phyloP scores from a whole-genome alignment of 2,113 vertebrate genomes.

The Oophaga pumilio region DNA sequence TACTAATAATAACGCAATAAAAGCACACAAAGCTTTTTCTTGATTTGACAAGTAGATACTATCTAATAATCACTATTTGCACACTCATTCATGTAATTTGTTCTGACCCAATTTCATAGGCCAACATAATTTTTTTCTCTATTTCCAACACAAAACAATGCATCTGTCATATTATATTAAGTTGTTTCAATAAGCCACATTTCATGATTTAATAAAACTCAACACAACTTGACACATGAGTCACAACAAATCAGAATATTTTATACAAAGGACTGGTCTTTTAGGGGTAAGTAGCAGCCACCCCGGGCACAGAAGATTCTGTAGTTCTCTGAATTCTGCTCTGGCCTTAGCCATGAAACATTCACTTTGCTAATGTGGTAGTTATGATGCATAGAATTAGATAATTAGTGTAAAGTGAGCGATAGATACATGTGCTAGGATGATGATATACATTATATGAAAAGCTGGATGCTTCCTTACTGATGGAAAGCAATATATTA shows the following conservation, averaged over 20 bases:
- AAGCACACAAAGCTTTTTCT: not conserved
- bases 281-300: constrained; percentile 41
- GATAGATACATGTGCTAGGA: not conserved
- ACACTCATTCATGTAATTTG: not conserved
- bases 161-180: constrained; percentile 46
- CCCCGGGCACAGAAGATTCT: constrained; percentile 24
- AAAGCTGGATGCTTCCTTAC: not conserved
- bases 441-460: not conserved
- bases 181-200: constrained; percentile 47
- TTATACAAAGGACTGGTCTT: constrained; percentile 48
- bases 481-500: not conserved
- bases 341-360: constrained; percentile 2
- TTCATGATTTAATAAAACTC: constrained; percentile 51
- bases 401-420: not conserved
- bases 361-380: not conserved
- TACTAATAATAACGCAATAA: not conserved
- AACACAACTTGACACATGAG: constrained; percentile 54
- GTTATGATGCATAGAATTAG: not conserved
- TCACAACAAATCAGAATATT: constrained; percentile 49
- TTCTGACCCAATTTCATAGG: constrained; percentile 40
- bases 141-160: constrained; percentile 46
- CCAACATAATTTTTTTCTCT: constrained; percentile 2
- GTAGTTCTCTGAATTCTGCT: not conserved
- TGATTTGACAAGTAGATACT: constrained; percentile 12
- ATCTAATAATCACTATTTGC: constrained; percentile 19